Evolutionary conservation across 2,113 vertebrate species (phyloP).

Genomic region (Barnardius zonarius): DNA sequence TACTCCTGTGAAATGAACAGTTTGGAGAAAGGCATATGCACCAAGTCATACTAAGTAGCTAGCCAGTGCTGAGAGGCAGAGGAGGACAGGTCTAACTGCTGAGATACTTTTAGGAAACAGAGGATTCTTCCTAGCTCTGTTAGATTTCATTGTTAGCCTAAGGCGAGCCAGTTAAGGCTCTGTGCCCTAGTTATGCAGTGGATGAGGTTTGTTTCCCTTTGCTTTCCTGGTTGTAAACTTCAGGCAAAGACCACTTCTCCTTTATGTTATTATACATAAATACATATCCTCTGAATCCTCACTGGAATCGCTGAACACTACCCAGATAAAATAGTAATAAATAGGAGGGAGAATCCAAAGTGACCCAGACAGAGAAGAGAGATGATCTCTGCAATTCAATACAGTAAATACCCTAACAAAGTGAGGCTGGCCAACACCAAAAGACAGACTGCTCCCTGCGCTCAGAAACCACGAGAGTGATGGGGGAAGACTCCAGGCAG

Average conservation of each 20-base stretch:
- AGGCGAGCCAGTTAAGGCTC: neutral
- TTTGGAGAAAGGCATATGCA: neutral
- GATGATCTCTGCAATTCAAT: neutral
- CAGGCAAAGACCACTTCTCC: neutral
- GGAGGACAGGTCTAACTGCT: neutral
- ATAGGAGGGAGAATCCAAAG: neutral
- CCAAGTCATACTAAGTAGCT: neutral
- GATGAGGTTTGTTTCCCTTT: neutral
- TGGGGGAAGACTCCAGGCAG: neutral
- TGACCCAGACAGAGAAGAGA: neutral
- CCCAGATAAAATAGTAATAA: neutral
- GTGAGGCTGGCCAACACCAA: neutral
- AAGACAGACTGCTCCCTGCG: neutral
- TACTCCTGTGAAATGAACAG: neutral
- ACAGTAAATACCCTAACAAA: neutral
- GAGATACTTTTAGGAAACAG: fast-evolving
- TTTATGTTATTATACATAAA: neutral
- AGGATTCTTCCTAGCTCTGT: neutral
- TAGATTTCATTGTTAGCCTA: neutral
- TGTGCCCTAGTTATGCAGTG: neutral
- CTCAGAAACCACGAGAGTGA: neutral
- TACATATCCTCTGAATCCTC: neutral
- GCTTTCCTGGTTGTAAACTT: neutral
- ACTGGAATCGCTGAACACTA: neutral
- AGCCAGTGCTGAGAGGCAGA: neutral